Evolutionary conservation across 2,113 vertebrate species (phyloP).

Genomic region (Empidonax alnorum): DNA sequence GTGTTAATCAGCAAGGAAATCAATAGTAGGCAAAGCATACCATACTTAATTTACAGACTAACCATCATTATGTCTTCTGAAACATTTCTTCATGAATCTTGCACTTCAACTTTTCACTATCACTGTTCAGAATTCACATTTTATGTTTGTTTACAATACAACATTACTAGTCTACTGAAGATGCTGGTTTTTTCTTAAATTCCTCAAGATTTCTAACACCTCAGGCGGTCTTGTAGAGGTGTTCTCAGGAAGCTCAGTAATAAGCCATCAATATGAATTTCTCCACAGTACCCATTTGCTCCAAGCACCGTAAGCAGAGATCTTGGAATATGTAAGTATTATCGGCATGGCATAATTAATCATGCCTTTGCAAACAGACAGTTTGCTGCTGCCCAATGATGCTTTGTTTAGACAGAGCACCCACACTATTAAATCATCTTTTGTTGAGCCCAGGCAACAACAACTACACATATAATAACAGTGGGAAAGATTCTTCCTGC

Average conservation of each 20-base stretch:
- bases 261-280: neutral
- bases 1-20: slow-evolving; percentile 15
- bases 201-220: neutral
- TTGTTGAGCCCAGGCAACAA: neutral
- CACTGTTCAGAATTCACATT: neutral
- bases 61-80: neutral
- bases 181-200: neutral
- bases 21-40: neutral
- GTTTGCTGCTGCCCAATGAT: neutral
- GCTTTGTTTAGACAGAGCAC: neutral
- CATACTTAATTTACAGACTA: neutral
- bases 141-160: neutral
- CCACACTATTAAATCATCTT: neutral
- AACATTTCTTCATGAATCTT: neutral
- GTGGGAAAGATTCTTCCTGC: neutral
- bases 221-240: neutral
- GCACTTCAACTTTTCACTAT: neutral
- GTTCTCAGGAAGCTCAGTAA: neutral
- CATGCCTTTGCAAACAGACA: neutral
- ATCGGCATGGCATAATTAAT: neutral
- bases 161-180: neutral
- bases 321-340: neutral
- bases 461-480: neutral
- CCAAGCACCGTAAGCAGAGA: neutral
- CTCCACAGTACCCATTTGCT: neutral